These are phyloP conservation scores for Sciurus niger DNA, from an alignment of 2,113 vertebrate genomes.

Conservation along the genomic window DNA sequence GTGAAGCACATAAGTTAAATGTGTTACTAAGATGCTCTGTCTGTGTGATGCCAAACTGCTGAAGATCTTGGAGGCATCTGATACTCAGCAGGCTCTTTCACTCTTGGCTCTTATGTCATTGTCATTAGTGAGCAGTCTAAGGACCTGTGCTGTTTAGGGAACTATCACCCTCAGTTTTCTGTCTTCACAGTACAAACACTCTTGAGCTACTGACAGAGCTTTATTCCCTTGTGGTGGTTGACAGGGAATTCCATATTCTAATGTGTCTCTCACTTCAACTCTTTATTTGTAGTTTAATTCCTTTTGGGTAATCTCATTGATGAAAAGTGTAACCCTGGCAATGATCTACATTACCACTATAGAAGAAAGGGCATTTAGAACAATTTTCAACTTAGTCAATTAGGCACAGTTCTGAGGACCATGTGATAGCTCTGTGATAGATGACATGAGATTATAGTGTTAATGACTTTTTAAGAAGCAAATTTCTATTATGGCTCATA, in stretches of 20 bases:
- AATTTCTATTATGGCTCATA: background rate
- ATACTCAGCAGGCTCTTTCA: background rate
- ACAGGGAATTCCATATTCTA: background rate
- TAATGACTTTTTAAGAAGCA: slow-evolving; percentile 42
- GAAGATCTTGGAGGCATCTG: background rate
- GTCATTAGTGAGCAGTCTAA: background rate
- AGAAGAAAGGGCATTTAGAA: slow-evolving; percentile 45
- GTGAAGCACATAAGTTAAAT: background rate
- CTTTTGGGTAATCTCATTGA: slow-evolving; percentile 24
- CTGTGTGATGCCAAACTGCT: background rate
- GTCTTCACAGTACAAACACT: background rate
- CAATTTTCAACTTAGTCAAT: slow-evolving; percentile 54
- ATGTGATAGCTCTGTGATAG: background rate
- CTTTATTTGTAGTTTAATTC: slow-evolving; percentile 48
- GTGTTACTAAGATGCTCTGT: background rate
- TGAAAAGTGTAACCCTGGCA: slow-evolving; percentile 13
- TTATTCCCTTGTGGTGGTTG: background rate
- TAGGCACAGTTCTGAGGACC: slow-evolving; percentile 47
- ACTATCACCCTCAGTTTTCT: background rate
- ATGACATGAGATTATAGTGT: slow-evolving; percentile 17
- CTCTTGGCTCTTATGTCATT: background rate
- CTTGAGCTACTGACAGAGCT: background rate
- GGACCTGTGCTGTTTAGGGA: background rate
- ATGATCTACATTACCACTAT: slow-evolving; percentile 46
- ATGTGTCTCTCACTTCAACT: background rate